Conservation (phyloP, 2,797 vertebrate genomes). For the Sebastes miniatus region DNA sequence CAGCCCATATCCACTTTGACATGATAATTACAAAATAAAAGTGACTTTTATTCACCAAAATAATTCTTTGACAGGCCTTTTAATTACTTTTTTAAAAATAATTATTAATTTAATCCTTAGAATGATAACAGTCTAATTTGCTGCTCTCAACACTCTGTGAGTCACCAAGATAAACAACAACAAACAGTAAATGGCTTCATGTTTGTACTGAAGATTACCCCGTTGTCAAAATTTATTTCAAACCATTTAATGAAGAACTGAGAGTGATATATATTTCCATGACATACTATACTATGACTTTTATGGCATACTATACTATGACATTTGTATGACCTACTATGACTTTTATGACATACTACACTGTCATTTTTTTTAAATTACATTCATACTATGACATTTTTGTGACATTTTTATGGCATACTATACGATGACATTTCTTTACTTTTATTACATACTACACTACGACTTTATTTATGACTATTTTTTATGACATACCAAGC, state of each 20-base stretch:
- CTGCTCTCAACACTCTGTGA: not conserved
- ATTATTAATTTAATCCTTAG: fast-evolving
- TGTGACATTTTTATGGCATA: too few species aligned
- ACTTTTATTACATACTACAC: too few species aligned
- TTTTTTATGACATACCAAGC: not conserved
- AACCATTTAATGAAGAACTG: fast-evolving
- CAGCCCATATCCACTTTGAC: not conserved
- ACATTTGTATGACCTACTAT: too few species aligned
- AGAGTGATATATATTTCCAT: too few species aligned
- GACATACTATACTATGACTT: too few species aligned
- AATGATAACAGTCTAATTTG: not conserved
- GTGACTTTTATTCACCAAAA: not conserved
- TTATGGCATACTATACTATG: too few species aligned
- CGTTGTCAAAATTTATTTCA: too few species aligned
- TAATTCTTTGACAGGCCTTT: not conserved
- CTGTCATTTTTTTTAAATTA: too few species aligned
- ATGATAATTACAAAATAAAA: not conserved
- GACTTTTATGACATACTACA: too few species aligned
- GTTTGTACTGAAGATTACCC: too few species aligned
- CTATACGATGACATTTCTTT: fast-evolving
- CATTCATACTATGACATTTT: too few species aligned
- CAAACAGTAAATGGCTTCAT: not conserved
- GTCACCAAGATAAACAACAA: not conserved
- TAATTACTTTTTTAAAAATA: not conserved
- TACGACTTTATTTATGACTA: not conserved